Percentiles rank a stretch among this genome's conserved stretches.
phyloP scores from a whole-genome alignment of 1,140 invertebrate species.

The Ooceraea biroi region DNA sequence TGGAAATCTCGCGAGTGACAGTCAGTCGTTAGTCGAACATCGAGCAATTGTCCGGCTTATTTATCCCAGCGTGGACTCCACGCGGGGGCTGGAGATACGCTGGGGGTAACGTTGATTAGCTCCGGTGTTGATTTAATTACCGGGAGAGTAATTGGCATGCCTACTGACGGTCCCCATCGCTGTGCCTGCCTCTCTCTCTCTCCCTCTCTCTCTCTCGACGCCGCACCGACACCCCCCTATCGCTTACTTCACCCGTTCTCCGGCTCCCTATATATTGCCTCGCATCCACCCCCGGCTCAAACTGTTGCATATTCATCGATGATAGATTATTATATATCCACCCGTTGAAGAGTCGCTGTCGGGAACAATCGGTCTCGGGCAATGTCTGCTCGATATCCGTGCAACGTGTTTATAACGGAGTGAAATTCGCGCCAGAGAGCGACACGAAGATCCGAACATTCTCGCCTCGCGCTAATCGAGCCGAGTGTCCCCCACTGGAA shows the following conservation, averaged over 20 bases:
- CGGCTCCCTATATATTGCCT: slow-evolving; percentile 59
- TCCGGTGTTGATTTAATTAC: slow-evolving; percentile 83
- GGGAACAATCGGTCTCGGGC: slow-evolving; percentile 39
- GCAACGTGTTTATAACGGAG: neutral
- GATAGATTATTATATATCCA: slow-evolving; percentile 78
- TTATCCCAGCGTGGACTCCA: slow-evolving; percentile 69
- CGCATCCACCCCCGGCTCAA: slow-evolving; percentile 58
- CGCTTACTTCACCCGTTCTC: slow-evolving; percentile 70
- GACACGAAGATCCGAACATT: neutral
- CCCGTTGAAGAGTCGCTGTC: slow-evolving; percentile 50
- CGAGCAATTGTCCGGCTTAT: slow-evolving; percentile 75
- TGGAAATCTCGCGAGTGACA: slow-evolving; percentile 28
- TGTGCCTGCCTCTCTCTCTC: slow-evolving; percentile 47
- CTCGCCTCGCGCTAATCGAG: slow-evolving; percentile 17
- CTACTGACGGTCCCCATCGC: slow-evolving; percentile 73
- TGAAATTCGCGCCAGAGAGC: slow-evolving; percentile 15
- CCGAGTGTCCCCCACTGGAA: neutral
- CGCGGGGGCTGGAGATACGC: slow-evolving; percentile 30
- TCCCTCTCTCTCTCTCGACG: slow-evolving; percentile 53
- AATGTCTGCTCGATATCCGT: slow-evolving; percentile 27
- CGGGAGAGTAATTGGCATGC: slow-evolving; percentile 81
- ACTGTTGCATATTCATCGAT: slow-evolving; percentile 82
- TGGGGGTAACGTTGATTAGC: slow-evolving; percentile 80
- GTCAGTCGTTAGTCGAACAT: slow-evolving; percentile 58
- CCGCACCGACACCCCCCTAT: slow-evolving; percentile 62